Evolutionary conservation across 1,140 invertebrate genomes (phyloP), one percentile per base, ranked within the genome.

Genomic region (Drosophila guanche): DNA sequence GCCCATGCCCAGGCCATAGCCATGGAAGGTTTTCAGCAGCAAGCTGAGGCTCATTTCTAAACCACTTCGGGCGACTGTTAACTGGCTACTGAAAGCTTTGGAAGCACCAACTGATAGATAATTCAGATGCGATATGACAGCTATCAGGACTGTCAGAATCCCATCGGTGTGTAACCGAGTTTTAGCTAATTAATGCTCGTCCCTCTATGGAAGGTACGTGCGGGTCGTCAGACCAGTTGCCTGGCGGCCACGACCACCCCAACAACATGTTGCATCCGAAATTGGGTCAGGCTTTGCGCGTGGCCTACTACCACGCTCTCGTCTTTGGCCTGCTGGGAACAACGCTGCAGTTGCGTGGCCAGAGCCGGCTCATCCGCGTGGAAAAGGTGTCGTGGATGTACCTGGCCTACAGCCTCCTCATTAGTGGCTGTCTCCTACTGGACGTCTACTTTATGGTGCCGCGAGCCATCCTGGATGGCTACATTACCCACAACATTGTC

Each of bases 251-350:
- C 23, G 14, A 22, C 10, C 7, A 12, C 10, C 33, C 0, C 10
- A 37, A 37, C 29, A 71, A 46, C 63, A 84, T 84, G 80, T 72
- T 79, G 72, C 72, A 76, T 20, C 56, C 56, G 2, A 65, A 71
- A 43, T 23, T 84, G 23, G 7, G 50, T 16, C 14, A 55, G 14
- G 46, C 53, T n/a, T 5, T 85, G 27, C 60, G 23, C 5, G 5
- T 75, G 10, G 47, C 53, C 20, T 86, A 85, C 23, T 71, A 48
- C 52, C 65, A 77, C 5, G 12, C 72, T 45, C 57, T 75, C 8
- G 4, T 50, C 40, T 83, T 27, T 16, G 81, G 60, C 1, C 29
- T 85, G 45, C 45, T 85, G 81, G 68, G 73, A 1, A 58, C 77
- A 0, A 70, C 48, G 8, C 2, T 85, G 3, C 46, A 14, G 4